These are phyloP conservation scores for Larimichthys polyactis DNA, from an alignment of 2,113 vertebrate species.

Conservation along the genomic window DNA sequence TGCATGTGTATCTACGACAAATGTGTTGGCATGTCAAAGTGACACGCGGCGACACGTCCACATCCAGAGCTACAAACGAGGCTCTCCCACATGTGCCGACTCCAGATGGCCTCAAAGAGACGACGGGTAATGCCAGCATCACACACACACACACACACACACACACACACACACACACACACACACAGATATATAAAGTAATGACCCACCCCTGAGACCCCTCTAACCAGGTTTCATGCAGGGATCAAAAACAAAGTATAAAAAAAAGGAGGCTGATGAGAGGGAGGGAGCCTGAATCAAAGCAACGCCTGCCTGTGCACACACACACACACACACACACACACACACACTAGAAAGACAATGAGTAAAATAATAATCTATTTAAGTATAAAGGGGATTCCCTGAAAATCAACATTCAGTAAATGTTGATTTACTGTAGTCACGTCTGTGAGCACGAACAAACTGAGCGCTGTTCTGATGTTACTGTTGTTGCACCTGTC, in stretches of 20 bases:
- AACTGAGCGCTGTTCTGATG: no score
- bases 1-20: conserved; percentile 19
- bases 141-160: conserved; percentile 39
- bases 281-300: conserved; percentile 53
- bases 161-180: conserved; percentile 18
- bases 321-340: conserved; percentile 9
- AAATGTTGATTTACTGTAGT: no score
- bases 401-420: background rate
- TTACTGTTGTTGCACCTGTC: no score
- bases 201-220: conserved; percentile 60
- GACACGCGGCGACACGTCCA: conserved; percentile 32
- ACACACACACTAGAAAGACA: background rate
- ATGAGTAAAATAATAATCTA: background rate
- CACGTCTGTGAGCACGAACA: no score
- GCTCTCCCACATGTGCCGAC: conserved; percentile 69
- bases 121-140: conserved; percentile 56
- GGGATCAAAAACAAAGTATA: conserved; percentile 66
- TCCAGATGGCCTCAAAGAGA: conserved; percentile 82
- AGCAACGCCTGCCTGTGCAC: conserved; percentile 19
- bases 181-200: conserved; percentile 27
- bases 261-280: conserved; percentile 43
- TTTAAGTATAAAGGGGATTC: background rate
- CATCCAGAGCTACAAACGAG: conserved; percentile 23
- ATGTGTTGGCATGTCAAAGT: conserved; percentile 64
- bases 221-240: conserved; percentile 52